Evolutionary conservation across 2,888 invertebrate genomes (phyloP).

Genomic region (Chromoteleia sp.): DNA sequence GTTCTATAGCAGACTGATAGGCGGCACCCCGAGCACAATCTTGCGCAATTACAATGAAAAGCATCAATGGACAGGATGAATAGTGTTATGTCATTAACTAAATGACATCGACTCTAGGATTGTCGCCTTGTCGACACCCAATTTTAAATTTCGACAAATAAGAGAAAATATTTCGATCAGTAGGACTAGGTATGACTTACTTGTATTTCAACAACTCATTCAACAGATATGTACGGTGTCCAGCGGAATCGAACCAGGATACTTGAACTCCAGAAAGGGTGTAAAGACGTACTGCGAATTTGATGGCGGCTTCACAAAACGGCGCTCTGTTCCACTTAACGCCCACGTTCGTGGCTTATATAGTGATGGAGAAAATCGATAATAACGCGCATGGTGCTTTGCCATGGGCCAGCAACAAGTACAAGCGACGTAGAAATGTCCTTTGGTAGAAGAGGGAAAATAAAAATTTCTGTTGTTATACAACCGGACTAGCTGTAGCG

Average conservation of each 20-base stretch:
- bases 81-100: constrained; percentile 2
- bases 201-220: constrained; percentile 66
- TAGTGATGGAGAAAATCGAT: constrained; percentile 79
- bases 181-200: constrained; percentile 58
- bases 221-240: constrained; percentile 42
- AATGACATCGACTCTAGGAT: neutral
- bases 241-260: constrained; percentile 7
- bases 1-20: neutral
- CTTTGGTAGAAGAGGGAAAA: constrained; percentile 30
- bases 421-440: constrained; percentile 70
- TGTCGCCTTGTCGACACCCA: constrained; percentile 3
- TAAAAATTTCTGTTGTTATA: neutral
- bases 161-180: neutral
- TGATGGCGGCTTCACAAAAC: constrained; percentile 55
- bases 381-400: constrained; percentile 81
- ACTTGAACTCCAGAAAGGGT: constrained; percentile 19
- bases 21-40: neutral
- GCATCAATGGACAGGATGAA: neutral
- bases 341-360: constrained; percentile 77
- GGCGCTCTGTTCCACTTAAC: constrained; percentile 73
- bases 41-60: neutral
- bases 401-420: constrained; percentile 81
- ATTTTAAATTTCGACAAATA: neutral
- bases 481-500: neutral
- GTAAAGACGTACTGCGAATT: constrained; percentile 45